Evolutionary conservation across 1,140 invertebrate species (phyloP), one percentile per base, ranked within the genome.

Genomic region (Wasmannia auropunctata): DNA sequence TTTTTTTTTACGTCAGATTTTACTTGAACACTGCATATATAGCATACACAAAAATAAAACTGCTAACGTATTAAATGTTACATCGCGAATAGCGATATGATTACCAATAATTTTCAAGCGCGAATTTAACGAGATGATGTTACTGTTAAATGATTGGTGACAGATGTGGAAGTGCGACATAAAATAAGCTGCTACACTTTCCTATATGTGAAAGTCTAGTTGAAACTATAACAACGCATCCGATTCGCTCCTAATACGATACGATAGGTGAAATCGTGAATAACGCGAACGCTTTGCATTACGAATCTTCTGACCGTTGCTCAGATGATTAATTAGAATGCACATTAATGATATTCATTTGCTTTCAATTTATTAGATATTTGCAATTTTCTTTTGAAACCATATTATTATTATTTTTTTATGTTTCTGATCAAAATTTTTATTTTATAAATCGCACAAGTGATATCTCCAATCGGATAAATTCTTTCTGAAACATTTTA

Each of bases 131-230:
- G 51, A 60, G 2, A 77, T 10, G 16, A 74, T 11, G 19, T 31
- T 37, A 43, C n/a, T 11, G 0, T 69, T 6, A 69, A 69, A 56
- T 31, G 58, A 8, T 81, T 28, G 22, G 10, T 16, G 19, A 4
- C 10, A 37, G 28, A 62, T 63, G 8, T 16, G 14, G 14, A 79
- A 49, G 22, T 49, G 22, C 34, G 34, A 54, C 22, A 8, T 75
- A 46, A 34, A 58, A 25, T 67, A 62, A 67, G 4, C 14, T 34
- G 3, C 19, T 63, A 65, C 14, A 67, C 14, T 79, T 67, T 79
- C 31, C 14, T 67, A 19, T 25, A 69, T 54, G 51, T 81, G 79
- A 81, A 81, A 81, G 37, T 34, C 14, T 25, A 37, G 19, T 72
- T 40, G 51, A 58, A 81, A 81, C 34, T 69, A 22, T 58, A 5